phyloP scores from a whole-genome alignment of 1,140 invertebrate species.

The Platyura marginata region DNA sequence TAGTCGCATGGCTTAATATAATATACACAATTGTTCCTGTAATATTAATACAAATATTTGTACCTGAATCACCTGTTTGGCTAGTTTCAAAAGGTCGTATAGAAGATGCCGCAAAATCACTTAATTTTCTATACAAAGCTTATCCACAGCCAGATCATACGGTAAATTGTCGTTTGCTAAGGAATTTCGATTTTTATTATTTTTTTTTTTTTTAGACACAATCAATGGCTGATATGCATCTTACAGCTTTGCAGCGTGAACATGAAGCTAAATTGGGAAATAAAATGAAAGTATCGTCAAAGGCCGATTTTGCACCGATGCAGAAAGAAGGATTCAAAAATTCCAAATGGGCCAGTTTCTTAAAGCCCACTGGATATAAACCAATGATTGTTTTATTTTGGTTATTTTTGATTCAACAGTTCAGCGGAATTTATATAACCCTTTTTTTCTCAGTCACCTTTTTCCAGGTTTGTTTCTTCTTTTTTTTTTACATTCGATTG shows the following conservation, averaged over 20 bases:
- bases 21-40: slow-evolving; percentile 32
- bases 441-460: slow-evolving; percentile 50
- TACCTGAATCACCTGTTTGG: slow-evolving; percentile 52
- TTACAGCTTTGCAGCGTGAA: slow-evolving; percentile 23
- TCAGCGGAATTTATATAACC: slow-evolving; percentile 43
- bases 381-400: slow-evolving; percentile 33
- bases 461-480: slow-evolving; percentile 25
- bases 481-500: slow-evolving; percentile 1
- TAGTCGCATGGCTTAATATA: slow-evolving; percentile 33
- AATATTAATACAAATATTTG: slow-evolving; percentile 30
- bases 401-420: slow-evolving; percentile 40
- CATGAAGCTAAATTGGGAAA: slow-evolving; percentile 19
- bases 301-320: slow-evolving; percentile 18
- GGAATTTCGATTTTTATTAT: neutral
- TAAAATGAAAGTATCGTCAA: slow-evolving; percentile 5
- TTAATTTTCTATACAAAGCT: slow-evolving; percentile 27
- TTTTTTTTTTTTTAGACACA: slow-evolving; percentile 5
- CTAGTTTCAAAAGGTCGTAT: slow-evolving; percentile 32
- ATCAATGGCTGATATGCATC: slow-evolving; percentile 18
- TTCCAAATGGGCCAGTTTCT: slow-evolving; percentile 23
- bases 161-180: slow-evolving; percentile 6
- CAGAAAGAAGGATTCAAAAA: slow-evolving; percentile 14
- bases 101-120: slow-evolving; percentile 30
- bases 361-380: slow-evolving; percentile 36
- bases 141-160: slow-evolving; percentile 19